phyloP scores from a whole-genome alignment of 2,888 invertebrate genomes.

The Nomada fucata region DNA sequence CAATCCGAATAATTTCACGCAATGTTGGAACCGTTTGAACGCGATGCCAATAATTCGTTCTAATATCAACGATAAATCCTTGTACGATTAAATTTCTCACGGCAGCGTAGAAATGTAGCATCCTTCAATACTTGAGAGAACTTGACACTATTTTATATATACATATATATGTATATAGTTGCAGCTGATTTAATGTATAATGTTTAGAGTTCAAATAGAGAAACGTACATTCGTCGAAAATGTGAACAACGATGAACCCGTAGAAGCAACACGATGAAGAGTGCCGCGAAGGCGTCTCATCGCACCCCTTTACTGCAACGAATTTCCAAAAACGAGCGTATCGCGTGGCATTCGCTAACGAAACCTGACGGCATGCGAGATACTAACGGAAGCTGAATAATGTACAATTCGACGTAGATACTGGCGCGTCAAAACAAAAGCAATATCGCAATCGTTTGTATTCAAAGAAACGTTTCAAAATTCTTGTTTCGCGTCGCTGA shows the following conservation, averaged over 20 bases:
- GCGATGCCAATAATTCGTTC: background rate
- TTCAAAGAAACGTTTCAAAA: background rate
- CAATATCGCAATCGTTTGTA: background rate
- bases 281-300: slow-evolving; percentile 11
- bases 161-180: slow-evolving; percentile 36
- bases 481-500: no score
- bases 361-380: slow-evolving; percentile 2
- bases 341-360: slow-evolving; percentile 12
- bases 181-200: slow-evolving; percentile 55
- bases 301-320: slow-evolving; percentile 51
- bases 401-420: slow-evolving; percentile 4
- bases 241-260: slow-evolving; percentile 38
- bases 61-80: slow-evolving; percentile 38
- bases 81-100: slow-evolving; percentile 51
- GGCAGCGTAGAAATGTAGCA: slow-evolving; percentile 60
- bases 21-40: background rate
- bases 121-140: slow-evolving; percentile 48
- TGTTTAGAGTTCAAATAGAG: slow-evolving; percentile 56
- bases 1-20: background rate
- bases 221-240: slow-evolving; percentile 50
- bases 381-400: background rate
- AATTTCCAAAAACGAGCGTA: slow-evolving; percentile 61
- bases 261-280: slow-evolving; percentile 26
- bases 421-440: background rate
- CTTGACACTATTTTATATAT: slow-evolving; percentile 43